phyloP scores from a whole-genome alignment of 2,113 vertebrate genomes.

The Onychorhynchus coronatus region DNA sequence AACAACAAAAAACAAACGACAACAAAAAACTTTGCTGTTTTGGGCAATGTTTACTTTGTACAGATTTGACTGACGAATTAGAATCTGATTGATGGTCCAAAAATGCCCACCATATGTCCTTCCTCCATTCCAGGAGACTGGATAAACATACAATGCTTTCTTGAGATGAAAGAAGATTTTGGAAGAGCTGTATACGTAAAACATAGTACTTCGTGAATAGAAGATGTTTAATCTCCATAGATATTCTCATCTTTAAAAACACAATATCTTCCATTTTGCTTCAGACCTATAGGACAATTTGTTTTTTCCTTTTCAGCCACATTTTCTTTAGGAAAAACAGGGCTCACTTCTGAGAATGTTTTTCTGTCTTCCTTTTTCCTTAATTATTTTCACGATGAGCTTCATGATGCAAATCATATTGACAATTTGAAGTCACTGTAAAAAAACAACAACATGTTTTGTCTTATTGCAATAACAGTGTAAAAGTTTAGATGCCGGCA shows the following conservation, averaged over 20 bases:
- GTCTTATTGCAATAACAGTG: neutral
- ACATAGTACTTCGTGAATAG: neutral
- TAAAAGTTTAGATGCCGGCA: neutral
- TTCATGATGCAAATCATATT: neutral
- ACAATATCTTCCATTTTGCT: neutral
- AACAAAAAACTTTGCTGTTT: neutral
- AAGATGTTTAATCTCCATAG: neutral
- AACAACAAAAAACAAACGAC: too few species aligned
- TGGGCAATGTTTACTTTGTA: conserved; percentile 13
- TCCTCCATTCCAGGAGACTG: conserved; percentile 27
- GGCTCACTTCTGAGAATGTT: neutral
- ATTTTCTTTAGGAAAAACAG: neutral
- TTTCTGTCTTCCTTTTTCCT: neutral
- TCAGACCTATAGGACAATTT: neutral
- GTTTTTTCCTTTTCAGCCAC: neutral
- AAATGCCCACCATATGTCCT: conserved; percentile 27
- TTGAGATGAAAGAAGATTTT: conserved; percentile 9
- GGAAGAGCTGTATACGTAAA: neutral
- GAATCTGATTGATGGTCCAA: conserved; percentile 31
- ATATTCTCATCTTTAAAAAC: neutral
- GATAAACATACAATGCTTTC: conserved; percentile 21
- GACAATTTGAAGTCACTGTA: neutral
- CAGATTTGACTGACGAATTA: neutral
- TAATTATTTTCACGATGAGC: neutral
- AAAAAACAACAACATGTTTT: conserved; percentile 23